Percentiles rank a stretch among this genome's conserved stretches.
phyloP scores from a whole-genome alignment of 1,140 invertebrate genomes.

The Maniola jurtina region DNA sequence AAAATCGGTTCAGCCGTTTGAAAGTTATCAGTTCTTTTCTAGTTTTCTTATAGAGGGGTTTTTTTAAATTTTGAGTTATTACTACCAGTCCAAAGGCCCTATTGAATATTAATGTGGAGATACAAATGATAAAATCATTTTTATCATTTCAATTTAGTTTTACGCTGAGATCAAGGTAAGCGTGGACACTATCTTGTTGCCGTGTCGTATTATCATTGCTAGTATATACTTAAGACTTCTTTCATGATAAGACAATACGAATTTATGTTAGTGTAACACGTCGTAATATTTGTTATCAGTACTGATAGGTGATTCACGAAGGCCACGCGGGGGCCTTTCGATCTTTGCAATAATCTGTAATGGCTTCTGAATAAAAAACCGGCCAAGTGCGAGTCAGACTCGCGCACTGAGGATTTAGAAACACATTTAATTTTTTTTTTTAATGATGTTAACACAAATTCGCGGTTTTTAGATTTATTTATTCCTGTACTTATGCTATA shows the following conservation, averaged over 20 bases:
- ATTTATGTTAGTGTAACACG: slow-evolving; percentile 74
- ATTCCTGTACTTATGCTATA: too few relatives aligned
- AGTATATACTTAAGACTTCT: slow-evolving; percentile 49
- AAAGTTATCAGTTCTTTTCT: too few relatives aligned
- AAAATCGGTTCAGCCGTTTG: too few relatives aligned
- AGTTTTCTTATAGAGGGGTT: too few relatives aligned
- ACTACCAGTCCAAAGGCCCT: too few relatives aligned
- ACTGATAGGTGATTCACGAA: slow-evolving; percentile 63
- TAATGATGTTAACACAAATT: too few relatives aligned
- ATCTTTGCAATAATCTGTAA: slow-evolving; percentile 24
- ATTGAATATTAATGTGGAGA: too few relatives aligned
- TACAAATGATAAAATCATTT: slow-evolving; percentile 17
- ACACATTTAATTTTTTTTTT: too few relatives aligned
- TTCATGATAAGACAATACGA: slow-evolving; percentile 74
- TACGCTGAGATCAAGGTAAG: slow-evolving; percentile 57
- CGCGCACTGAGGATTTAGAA: too few relatives aligned
- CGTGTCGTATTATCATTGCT: slow-evolving; percentile 53
- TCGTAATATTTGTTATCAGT: slow-evolving; percentile 65
- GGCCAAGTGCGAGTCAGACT: too few relatives aligned
- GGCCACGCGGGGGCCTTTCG: slow-evolving; percentile 53
- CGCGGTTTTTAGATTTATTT: too few relatives aligned
- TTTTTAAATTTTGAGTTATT: too few relatives aligned
- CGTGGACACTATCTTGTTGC: slow-evolving; percentile 66
- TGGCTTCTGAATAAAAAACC: slow-evolving; percentile 3
- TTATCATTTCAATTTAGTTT: slow-evolving; percentile 20